phyloP scores from a whole-genome alignment of 2,113 vertebrate species.

The Atractosteus spatula region DNA sequence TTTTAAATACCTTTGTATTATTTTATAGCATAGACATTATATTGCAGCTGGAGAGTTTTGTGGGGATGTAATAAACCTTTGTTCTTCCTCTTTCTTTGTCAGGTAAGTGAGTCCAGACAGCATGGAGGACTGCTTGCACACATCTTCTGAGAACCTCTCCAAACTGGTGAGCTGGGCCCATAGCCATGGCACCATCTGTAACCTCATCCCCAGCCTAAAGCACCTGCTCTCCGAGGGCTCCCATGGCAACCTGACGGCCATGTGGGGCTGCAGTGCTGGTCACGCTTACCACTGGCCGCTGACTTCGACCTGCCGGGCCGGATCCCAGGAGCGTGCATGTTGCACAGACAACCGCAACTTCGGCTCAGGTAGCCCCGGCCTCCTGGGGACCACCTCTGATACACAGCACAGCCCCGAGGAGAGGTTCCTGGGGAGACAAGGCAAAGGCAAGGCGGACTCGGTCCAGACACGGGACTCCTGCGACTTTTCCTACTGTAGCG shows the following conservation, averaged over 20 bases:
- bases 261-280: constrained; percentile 84
- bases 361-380: constrained; percentile 74
- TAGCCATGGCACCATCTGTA: constrained; percentile 90
- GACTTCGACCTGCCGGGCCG: constrained; percentile 72
- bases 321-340: constrained; percentile 74
- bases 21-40: too few species aligned
- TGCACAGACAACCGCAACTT: constrained; percentile 79
- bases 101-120: constrained; percentile 48
- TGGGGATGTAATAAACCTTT: too few species aligned
- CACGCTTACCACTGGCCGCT: constrained; percentile 89
- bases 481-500: constrained; percentile 83
- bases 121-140: constrained; percentile 88
- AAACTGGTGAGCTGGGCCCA: constrained; percentile 91
- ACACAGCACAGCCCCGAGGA: constrained; percentile 71
- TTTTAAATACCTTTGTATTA: too few species aligned
- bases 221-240: constrained; percentile 76
- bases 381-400: constrained; percentile 68
- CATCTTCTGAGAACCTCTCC: constrained; percentile 82
- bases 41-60: too few species aligned
- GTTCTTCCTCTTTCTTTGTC: constrained; percentile 2
- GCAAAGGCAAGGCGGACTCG: constrained; percentile 72
- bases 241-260: constrained; percentile 74
- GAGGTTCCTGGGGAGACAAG: constrained; percentile 62
- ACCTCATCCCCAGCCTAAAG: constrained; percentile 84
- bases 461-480: constrained; percentile 74